Evolutionary conservation across 92 coral and sea anemone species (phyloP).

Genomic region (Isaurus tuberculatus): DNA sequence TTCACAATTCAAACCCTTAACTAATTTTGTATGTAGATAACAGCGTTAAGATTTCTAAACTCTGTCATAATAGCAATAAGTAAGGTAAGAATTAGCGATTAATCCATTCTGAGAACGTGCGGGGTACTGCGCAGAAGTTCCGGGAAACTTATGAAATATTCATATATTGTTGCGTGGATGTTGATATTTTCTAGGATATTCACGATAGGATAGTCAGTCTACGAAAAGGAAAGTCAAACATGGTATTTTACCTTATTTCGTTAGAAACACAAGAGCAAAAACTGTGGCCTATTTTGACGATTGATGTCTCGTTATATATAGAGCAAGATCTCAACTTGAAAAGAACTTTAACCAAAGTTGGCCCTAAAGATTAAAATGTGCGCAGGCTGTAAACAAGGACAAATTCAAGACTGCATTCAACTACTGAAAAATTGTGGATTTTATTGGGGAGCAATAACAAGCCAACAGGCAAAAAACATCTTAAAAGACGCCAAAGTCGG

Average conservation of each 20-base stretch:
- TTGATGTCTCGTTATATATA: not conserved
- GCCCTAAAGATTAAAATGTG: constrained; percentile 15
- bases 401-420: constrained; percentile 1
- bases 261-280: not conserved
- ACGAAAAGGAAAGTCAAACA: not conserved
- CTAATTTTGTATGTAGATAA: too few species aligned
- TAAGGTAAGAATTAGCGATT: too few species aligned
- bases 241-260: not conserved
- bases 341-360: not conserved
- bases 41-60: too few species aligned
- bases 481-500: constrained; percentile 66
- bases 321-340: not conserved
- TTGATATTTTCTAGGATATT: too few species aligned
- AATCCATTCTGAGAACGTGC: too few species aligned
- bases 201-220: too few species aligned
- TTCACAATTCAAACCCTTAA: too few species aligned
- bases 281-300: not conserved
- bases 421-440: constrained; percentile 77
- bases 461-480: constrained; percentile 63
- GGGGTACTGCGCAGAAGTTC: too few species aligned
- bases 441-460: constrained; percentile 87
- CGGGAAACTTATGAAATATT: too few species aligned
- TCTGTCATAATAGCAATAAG: too few species aligned
- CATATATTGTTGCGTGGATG: too few species aligned
- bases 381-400: constrained; percentile 4